These are phyloP conservation scores for Phoenoteleia sp. DNA, from an alignment of 2,888 invertebrate genomes.

Conservation along the genomic window DNA sequence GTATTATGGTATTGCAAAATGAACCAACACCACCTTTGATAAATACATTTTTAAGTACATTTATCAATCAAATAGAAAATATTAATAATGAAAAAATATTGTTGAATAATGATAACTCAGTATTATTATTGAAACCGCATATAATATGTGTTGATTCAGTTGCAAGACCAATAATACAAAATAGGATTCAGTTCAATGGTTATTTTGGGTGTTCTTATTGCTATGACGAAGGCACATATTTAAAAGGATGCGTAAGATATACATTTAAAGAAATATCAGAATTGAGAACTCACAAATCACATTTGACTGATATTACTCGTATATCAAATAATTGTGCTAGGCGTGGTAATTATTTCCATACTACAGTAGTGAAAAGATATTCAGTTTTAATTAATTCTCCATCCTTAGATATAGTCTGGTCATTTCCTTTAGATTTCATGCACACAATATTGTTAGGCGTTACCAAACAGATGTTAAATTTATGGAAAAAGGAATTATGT, in stretches of 20 bases:
- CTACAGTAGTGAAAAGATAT: conserved; percentile 38
- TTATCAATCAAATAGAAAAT: conserved; percentile 7
- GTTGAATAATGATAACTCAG: not conserved
- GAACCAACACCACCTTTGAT: conserved; percentile 35
- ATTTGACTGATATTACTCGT: not conserved
- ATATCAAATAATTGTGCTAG: not conserved
- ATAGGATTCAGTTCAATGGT: conserved; percentile 50
- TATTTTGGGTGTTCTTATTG: conserved; percentile 39
- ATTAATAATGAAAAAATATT: conserved; percentile 23
- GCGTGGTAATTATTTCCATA: not conserved
- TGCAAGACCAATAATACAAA: conserved; percentile 46
- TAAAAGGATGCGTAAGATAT: conserved; percentile 16
- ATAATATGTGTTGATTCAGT: conserved; percentile 31
- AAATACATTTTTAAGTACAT: conserved; percentile 26
- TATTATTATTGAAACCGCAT: not conserved
- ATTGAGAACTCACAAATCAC: conserved; percentile 20
- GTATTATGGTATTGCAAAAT: conserved; percentile 16
- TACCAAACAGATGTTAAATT: not conserved
- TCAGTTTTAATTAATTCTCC: conserved; percentile 33
- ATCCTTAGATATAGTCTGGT: conserved; percentile 11
- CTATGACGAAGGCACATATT: conserved; percentile 13
- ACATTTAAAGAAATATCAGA: not conserved
- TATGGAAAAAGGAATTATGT: not conserved
- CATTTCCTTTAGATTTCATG: not conserved
- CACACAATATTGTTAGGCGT: not conserved